These are phyloP conservation scores for Ptychodera flava DNA, from an alignment of 35 echinoderm and acorn worm species.

Conservation along the genomic window DNA sequence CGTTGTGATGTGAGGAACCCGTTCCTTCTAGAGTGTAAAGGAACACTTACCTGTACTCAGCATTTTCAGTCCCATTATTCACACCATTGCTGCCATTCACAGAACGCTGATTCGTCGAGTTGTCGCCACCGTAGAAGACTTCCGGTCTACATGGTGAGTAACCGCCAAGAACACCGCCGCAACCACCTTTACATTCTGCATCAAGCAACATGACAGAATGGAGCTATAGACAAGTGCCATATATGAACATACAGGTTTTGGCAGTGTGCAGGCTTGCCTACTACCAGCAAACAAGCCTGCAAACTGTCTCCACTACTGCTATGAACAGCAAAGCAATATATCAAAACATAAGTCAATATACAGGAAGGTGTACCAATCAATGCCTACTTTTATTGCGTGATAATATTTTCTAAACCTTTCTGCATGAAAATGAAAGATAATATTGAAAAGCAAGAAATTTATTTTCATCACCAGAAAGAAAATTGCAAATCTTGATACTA, in stretches of 20 bases:
- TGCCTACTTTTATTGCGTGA: too few relatives aligned
- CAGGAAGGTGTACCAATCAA: too few relatives aligned
- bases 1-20: too few relatives aligned
- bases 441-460: not conserved
- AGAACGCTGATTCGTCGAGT: not conserved
- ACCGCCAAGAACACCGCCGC: slow-evolving; percentile 49
- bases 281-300: not conserved
- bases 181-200: slow-evolving; percentile 58
- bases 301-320: not conserved
- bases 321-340: too few relatives aligned
- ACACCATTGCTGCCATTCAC: not conserved
- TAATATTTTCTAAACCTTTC: too few relatives aligned
- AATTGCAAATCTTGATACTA: not conserved
- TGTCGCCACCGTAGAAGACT: not conserved
- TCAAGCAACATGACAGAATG: slow-evolving; percentile 10
- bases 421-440: not conserved
- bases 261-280: not conserved
- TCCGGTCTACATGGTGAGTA: slow-evolving; percentile 52
- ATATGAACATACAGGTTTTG: not conserved
- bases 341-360: too few relatives aligned
- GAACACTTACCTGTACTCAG: not conserved
- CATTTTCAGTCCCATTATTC: not conserved
- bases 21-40: not conserved
- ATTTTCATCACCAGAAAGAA: not conserved
- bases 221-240: not conserved